These are phyloP conservation scores for Tinea trinotella DNA, from an alignment of 2,888 invertebrate species.

Conservation along the genomic window DNA sequence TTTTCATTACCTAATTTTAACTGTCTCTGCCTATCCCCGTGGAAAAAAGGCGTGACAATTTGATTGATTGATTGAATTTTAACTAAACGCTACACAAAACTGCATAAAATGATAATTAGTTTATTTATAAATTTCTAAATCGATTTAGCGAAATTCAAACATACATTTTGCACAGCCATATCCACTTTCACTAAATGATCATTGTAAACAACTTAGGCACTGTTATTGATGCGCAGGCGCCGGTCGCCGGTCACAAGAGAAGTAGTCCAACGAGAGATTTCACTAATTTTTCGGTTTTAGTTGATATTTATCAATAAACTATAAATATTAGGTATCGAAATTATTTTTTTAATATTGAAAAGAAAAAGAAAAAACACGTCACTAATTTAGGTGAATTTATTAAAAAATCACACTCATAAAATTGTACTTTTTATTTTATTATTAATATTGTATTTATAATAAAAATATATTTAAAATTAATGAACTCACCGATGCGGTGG, in stretches of 20 bases:
- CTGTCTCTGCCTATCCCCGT: too few relatives aligned
- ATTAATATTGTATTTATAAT: too few relatives aligned
- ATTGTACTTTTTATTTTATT: too few relatives aligned
- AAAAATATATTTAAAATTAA: neutral
- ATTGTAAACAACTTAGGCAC: constrained; percentile 8
- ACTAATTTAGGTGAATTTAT: constrained; percentile 8
- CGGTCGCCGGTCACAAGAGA: neutral
- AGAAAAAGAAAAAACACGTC: neutral
- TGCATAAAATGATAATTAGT: neutral
- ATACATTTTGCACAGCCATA: neutral
- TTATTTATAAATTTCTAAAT: neutral
- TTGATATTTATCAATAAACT: neutral
- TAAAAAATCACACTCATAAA: too few relatives aligned
- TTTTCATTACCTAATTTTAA: too few relatives aligned
- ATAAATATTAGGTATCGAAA: constrained; percentile 7
- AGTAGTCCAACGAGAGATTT: constrained; percentile 4
- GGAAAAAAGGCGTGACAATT: too few relatives aligned
- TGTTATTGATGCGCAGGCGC: constrained; percentile 9
- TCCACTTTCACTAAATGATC: constrained; percentile 3
- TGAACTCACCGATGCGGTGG: constrained; percentile 49
- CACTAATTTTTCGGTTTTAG: neutral
- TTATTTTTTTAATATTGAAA: constrained; percentile 1
- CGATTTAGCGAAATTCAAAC: neutral
- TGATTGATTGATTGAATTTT: too few relatives aligned
- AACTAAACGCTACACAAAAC: neutral